Conservation (phyloP, 2,113 vertebrate species). For the Hoplias malabaricus region DNA sequence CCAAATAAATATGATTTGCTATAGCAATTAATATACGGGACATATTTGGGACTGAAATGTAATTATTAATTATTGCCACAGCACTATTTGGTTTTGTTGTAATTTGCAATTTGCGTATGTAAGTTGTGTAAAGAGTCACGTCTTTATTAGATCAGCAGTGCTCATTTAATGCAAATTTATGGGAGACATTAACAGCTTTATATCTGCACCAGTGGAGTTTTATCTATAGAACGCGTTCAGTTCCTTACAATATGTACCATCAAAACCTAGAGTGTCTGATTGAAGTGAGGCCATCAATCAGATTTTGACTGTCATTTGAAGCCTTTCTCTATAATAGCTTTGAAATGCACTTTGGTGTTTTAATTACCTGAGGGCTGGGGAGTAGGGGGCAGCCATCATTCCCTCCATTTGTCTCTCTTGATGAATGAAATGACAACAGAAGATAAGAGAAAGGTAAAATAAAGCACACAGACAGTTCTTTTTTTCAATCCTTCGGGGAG, state of each 20-base stretch:
- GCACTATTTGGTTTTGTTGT: no score
- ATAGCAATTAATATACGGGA: not conserved
- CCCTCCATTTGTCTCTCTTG: not conserved
- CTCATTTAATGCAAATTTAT: not conserved
- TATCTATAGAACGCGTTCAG: not conserved
- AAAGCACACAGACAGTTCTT: not conserved
- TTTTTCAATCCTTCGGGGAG: not conserved
- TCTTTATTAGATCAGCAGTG: not conserved
- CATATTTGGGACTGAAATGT: no score
- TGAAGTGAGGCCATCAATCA: constrained; percentile 17
- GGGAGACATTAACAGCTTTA: not conserved
- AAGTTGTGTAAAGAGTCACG: no score
- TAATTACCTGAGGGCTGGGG: constrained; percentile 4
- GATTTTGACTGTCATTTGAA: not conserved
- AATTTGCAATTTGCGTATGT: no score
- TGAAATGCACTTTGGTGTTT: not conserved
- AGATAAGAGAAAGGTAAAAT: not conserved
- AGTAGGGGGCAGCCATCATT: not conserved
- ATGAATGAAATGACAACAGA: not conserved
- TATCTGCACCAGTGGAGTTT: not conserved
- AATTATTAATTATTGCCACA: no score
- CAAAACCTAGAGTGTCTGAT: not conserved
- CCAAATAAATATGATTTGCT: not conserved
- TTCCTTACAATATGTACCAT: not conserved
- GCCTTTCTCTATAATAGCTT: not conserved